A percentile compares a stretch with the other conserved stretches of the same genome.
Evolutionary conservation across 2,888 invertebrate species (phyloP).

Genomic region (Xylocampa areola): DNA sequence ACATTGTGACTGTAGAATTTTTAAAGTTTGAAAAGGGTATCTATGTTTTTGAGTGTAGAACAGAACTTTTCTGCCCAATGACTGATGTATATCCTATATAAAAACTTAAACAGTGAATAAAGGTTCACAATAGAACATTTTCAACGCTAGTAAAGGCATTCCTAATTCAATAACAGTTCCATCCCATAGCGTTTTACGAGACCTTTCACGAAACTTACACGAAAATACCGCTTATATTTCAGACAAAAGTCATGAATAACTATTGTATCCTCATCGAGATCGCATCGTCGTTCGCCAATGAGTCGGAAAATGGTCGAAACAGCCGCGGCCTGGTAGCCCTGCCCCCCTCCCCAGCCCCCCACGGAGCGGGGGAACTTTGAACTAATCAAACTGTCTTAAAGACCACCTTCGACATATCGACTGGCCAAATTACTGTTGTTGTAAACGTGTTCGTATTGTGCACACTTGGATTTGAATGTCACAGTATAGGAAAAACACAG

Average conservation of each 20-base stretch:
- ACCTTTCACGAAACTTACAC: slow-evolving; percentile 10
- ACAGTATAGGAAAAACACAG: slow-evolving; percentile 17
- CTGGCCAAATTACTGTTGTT: slow-evolving; percentile 66
- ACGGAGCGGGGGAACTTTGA: slow-evolving; percentile 67
- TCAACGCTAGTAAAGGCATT: slow-evolving; percentile 30
- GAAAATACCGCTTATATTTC: slow-evolving; percentile 34
- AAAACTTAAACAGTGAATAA: slow-evolving; percentile 1
- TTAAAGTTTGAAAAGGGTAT: too few species aligned
- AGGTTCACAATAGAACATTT: slow-evolving; percentile 28
- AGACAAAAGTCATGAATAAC: slow-evolving; percentile 39
- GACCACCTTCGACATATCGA: slow-evolving; percentile 79
- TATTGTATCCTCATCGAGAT: slow-evolving; percentile 45
- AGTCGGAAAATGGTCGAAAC: slow-evolving; percentile 42
- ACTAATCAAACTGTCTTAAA: slow-evolving; percentile 85
- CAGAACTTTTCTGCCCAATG: too few species aligned
- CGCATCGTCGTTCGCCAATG: slow-evolving; percentile 39
- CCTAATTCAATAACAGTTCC: slow-evolving; percentile 39
- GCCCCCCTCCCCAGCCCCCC: slow-evolving; percentile 53
- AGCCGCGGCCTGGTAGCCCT: slow-evolving; percentile 28
- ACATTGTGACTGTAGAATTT: slow-evolving; percentile 6
- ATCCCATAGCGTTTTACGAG: slow-evolving; percentile 40
- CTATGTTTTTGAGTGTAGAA: too few species aligned
- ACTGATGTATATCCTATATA: too few species aligned
- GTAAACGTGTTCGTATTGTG: slow-evolving; percentile 37
- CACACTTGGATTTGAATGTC: slow-evolving; percentile 35